Percentiles rank a stretch among this genome's conserved stretches.
Evolutionary conservation across 1,140 invertebrate genomes (phyloP).

Genomic region (Panulirus ornatus): DNA sequence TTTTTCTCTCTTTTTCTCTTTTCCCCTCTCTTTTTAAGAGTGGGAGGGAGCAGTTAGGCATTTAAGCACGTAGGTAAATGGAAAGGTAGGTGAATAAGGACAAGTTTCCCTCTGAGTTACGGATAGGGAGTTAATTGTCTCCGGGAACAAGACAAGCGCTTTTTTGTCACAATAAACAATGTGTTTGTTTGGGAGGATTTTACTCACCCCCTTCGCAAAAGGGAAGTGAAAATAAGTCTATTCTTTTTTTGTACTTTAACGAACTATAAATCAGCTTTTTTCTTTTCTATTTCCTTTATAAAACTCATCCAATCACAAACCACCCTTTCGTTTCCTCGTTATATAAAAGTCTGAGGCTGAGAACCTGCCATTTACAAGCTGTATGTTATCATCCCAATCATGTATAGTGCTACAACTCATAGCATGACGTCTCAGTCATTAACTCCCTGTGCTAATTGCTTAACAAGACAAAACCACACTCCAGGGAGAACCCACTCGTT

Average conservation of each 20-base stretch:
- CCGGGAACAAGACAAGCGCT: not conserved
- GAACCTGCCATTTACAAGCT: no score
- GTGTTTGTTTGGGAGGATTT: not conserved
- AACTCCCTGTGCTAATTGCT: slow-evolving; percentile 13
- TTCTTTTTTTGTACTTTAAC: no score
- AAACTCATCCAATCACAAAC: no score
- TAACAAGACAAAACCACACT: slow-evolving; percentile 31
- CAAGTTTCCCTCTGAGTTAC: not conserved
- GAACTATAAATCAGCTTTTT: no score
- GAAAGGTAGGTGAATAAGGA: no score
- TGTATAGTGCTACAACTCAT: no score
- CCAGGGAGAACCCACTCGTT: slow-evolving; percentile 14
- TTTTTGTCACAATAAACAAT: slow-evolving; percentile 3
- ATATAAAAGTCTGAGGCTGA: no score
- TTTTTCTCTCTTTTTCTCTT: not conserved
- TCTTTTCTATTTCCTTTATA: no score
- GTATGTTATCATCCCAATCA: no score
- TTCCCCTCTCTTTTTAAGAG: not conserved
- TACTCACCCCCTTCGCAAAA: not conserved
- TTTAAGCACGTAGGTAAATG: no score
- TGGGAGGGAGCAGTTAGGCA: no score
- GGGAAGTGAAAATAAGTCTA: not conserved
- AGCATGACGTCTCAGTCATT: not conserved
- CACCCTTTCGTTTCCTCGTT: no score
- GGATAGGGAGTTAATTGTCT: not conserved